A percentile compares a stretch with the other conserved stretches of the same genome.
Conservation (phyloP, 2,113 vertebrate species). For the Pseudopipra pipra region DNA sequence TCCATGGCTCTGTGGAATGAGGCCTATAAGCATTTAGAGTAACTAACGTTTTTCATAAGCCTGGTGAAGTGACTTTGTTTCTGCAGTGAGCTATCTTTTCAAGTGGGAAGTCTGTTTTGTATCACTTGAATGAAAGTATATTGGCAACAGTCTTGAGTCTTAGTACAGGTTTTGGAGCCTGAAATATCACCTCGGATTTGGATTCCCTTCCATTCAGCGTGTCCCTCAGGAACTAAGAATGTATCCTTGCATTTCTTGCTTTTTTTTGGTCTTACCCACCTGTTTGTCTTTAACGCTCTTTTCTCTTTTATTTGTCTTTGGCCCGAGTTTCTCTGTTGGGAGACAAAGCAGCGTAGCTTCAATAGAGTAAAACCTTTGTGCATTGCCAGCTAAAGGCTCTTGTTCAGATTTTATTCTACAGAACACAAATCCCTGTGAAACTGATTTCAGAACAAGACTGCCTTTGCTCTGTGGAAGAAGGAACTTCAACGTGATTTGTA, state of each 20-base stretch:
- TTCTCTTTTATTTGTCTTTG: conserved; percentile 4
- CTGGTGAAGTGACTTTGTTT: not conserved
- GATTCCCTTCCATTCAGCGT: not conserved
- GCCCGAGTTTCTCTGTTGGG: not conserved
- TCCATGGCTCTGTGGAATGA: not conserved
- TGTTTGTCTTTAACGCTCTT: not conserved
- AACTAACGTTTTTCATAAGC: not conserved
- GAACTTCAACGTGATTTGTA: not conserved
- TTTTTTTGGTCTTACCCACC: not conserved
- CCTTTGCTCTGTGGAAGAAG: not conserved
- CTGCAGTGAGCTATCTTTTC: not conserved
- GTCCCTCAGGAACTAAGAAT: not conserved
- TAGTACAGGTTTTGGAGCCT: not conserved
- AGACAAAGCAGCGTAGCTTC: not conserved
- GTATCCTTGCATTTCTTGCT: not conserved
- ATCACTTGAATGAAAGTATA: not conserved
- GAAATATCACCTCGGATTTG: not conserved
- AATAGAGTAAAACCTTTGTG: not conserved
- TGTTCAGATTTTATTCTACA: not conserved
- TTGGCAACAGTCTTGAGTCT: not conserved
- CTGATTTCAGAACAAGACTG: not conserved
- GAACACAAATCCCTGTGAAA: not conserved
- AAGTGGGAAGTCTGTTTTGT: not conserved
- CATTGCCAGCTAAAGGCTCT: not conserved
- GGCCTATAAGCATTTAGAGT: not conserved